These are phyloP conservation scores for Podarcis raffonei DNA, from an alignment of 2,113 vertebrate species.

Conservation along the genomic window DNA sequence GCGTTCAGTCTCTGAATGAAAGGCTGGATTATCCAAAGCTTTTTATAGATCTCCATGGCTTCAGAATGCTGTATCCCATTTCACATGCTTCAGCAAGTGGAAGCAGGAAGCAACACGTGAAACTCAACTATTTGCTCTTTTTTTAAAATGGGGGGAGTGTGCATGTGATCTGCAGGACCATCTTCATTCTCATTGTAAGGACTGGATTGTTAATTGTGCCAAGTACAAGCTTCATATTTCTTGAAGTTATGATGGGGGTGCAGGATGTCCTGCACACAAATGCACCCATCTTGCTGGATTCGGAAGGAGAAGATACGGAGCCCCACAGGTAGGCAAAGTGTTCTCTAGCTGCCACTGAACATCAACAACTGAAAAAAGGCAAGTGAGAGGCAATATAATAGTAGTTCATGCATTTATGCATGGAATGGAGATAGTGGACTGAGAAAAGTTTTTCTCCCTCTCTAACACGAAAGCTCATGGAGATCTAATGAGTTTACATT, in stretches of 20 bases:
- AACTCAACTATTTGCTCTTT: not conserved
- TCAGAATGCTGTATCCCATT: not conserved
- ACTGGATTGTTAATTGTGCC: too few relatives aligned
- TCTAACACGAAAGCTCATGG: too few relatives aligned
- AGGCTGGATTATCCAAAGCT: constrained; percentile 9
- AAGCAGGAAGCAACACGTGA: not conserved
- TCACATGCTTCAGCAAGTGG: not conserved
- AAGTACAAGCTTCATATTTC: not conserved
- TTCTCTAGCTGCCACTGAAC: too few relatives aligned
- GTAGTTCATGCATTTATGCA: too few relatives aligned
- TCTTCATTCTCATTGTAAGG: not conserved
- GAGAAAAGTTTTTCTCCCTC: too few relatives aligned
- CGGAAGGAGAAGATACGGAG: too few relatives aligned
- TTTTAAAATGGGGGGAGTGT: not conserved
- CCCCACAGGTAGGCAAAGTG: too few relatives aligned
- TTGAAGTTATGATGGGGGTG: not conserved
- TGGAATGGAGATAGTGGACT: too few relatives aligned
- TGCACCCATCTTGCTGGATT: too few relatives aligned
- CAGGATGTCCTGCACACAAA: not conserved
- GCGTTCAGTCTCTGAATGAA: constrained; percentile 1
- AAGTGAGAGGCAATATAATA: too few relatives aligned
- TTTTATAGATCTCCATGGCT: not conserved
- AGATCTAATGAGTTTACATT: too few relatives aligned
- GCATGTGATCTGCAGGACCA: not conserved
- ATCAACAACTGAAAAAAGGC: not conserved